Base-by-base conservation (phyloP, 2,113 vertebrate genomes). In the Corythoichthys intestinalis region DNA sequence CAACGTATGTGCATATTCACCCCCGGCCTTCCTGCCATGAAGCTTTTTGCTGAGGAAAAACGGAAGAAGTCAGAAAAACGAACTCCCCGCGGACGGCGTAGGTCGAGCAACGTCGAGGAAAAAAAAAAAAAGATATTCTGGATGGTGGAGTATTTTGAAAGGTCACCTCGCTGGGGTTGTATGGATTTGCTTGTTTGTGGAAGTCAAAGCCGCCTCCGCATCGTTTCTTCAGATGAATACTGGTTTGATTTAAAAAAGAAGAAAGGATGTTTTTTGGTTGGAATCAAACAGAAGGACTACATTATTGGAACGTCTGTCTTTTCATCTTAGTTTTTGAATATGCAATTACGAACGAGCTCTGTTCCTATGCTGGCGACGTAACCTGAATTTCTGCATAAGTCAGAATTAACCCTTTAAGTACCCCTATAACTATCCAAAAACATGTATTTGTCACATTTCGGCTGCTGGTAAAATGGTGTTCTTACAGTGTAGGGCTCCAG, bases 91-190 rank as follows among this genome's bases (percentile, higher is more conserved):
- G 82, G 83, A 76, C 76, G 10, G 44, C 62, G 17, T 20, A 70
- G 88, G 86, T 86, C 83, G 81, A 49, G 0, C 4, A 44, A 75
- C 15, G 65, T 60, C 60, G 78, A 78, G 75, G 76, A 78, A 5
- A 48, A 64, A 44, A n/a, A 47, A 34, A 35, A 53, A 53, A n/a
- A 28, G n/a, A 79, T 79, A 82, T 69, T 77, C 47, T 58, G 7
- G 54, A 65, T 76, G 34, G 2, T 70, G 49, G 73, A 82, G 73
- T 78, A 70, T 84, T 84, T 84, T 72, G 66, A 83, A 86, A 87
- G 85, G 88, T 87, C 83, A 79, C 68, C 71, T 74, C 81, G 53
- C 50, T 63, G 15, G 52, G 10, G 17, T 34, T 28, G 66, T 63
- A 52, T 76, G 61, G 73, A 80, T 82, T 77, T 77, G 3, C 3